Evolutionary conservation across 2,113 vertebrate genomes (phyloP).

Genomic region (Emydocephalus ijimae): DNA sequence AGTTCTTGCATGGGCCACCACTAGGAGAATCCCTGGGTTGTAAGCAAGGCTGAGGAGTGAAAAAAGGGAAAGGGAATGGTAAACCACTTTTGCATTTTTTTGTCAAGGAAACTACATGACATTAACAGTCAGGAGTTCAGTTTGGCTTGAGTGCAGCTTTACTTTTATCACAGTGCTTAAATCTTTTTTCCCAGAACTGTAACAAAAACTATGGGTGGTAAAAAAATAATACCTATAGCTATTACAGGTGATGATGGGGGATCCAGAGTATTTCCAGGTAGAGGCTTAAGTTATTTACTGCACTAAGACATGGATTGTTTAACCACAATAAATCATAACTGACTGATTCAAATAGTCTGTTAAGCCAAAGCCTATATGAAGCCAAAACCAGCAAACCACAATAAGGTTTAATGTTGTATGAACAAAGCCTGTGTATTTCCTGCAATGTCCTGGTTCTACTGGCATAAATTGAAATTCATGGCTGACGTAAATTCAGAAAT

Average conservation of each 20-base stretch:
- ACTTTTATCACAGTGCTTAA: neutral
- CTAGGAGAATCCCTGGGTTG: neutral
- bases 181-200: neutral
- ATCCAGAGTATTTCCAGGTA: neutral
- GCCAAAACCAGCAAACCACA: neutral
- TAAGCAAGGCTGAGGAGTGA: neutral
- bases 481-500: neutral
- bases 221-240: neutral
- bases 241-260: neutral
- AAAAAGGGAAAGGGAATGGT: neutral
- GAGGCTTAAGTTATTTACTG: neutral
- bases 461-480: neutral
- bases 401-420: neutral
- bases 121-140: neutral
- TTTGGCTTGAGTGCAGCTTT: neutral
- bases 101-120: neutral
- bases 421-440: neutral
- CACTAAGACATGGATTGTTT: neutral
- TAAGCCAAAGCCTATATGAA: neutral
- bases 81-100: neutral
- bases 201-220: neutral
- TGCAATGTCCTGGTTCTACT: neutral
- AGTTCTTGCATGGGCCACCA: neutral
- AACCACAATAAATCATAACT: neutral
- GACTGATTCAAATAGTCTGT: neutral